Percentiles rank a stretch among this genome's conserved stretches.
These are phyloP conservation scores for Trichonephila clavata DNA, from an alignment of 1,140 invertebrate species.

Conservation along the genomic window DNA sequence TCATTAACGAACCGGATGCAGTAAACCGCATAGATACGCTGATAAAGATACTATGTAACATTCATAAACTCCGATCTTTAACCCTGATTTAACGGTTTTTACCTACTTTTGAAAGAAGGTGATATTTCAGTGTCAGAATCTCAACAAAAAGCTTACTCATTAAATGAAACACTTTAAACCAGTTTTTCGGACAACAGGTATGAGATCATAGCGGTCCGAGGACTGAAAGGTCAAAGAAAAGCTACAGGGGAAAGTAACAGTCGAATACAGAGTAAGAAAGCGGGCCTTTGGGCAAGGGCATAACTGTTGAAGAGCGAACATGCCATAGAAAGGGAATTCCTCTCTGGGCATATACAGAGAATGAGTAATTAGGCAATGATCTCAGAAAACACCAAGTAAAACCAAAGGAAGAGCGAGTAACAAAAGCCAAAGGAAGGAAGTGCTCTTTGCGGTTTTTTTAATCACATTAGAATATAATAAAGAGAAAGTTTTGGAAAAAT, in stretches of 20 bases:
- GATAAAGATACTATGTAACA: neutral
- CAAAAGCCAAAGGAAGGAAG: too few relatives aligned
- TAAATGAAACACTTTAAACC: neutral
- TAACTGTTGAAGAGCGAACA: neutral
- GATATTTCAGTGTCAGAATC: neutral
- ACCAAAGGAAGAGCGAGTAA: too few relatives aligned
- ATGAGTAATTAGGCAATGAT: neutral
- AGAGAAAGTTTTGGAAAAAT: too few relatives aligned
- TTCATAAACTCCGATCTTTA: neutral
- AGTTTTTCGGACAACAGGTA: neutral
- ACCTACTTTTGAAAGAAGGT: constrained; percentile 15
- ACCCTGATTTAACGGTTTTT: neutral
- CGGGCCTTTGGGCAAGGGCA: neutral
- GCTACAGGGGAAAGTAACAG: neutral
- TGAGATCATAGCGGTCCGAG: neutral
- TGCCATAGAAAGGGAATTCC: neutral
- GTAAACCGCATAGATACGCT: neutral
- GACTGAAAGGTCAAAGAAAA: constrained; percentile 13
- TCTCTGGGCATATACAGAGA: neutral
- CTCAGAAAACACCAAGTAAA: neutral
- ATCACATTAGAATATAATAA: too few relatives aligned
- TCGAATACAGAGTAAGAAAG: neutral
- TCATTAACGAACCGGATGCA: neutral
- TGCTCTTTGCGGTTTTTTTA: too few relatives aligned
- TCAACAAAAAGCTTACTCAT: neutral